A percentile compares a stretch with the other conserved stretches of the same genome.
phyloP scores from a whole-genome alignment of 1,140 invertebrate genomes.

The Danaus melanippus region DNA sequence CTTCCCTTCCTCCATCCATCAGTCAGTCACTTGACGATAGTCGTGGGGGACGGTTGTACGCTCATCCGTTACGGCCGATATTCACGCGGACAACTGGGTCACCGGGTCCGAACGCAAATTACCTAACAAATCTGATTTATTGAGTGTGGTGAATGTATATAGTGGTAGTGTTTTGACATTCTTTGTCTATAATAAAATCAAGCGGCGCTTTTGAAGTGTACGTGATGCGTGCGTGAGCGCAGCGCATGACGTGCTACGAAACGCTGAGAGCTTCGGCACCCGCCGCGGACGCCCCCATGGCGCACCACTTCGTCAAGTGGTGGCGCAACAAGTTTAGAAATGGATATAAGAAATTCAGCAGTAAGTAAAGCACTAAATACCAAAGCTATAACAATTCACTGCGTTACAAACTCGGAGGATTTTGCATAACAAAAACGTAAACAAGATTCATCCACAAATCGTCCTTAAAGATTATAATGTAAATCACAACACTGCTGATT shows the following conservation, averaged over 20 bases:
- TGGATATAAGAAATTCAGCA: constrained; percentile 81
- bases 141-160: constrained; percentile 48
- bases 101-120: constrained; percentile 42
- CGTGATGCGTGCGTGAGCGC: constrained; percentile 70
- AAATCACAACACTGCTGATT: too few relatives aligned
- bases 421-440: background rate
- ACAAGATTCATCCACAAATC: background rate
- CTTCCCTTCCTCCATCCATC: constrained; percentile 53
- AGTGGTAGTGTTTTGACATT: constrained; percentile 45
- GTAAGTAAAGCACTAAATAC: constrained; percentile 56
- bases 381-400: background rate
- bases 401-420: background rate
- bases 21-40: constrained; percentile 62
- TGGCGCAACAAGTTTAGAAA: constrained; percentile 83
- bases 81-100: constrained; percentile 66
- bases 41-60: constrained; percentile 40
- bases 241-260: constrained; percentile 73
- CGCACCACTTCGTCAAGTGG: constrained; percentile 84
- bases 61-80: constrained; percentile 27
- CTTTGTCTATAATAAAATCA: constrained; percentile 42
- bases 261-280: constrained; percentile 68
- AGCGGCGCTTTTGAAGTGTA: constrained; percentile 66
- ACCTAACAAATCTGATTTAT: constrained; percentile 39
- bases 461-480: too few relatives aligned
- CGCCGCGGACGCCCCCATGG: constrained; percentile 76